Conservation (phyloP, 2,888 invertebrate genomes). For the Xiphydria camelus region DNA sequence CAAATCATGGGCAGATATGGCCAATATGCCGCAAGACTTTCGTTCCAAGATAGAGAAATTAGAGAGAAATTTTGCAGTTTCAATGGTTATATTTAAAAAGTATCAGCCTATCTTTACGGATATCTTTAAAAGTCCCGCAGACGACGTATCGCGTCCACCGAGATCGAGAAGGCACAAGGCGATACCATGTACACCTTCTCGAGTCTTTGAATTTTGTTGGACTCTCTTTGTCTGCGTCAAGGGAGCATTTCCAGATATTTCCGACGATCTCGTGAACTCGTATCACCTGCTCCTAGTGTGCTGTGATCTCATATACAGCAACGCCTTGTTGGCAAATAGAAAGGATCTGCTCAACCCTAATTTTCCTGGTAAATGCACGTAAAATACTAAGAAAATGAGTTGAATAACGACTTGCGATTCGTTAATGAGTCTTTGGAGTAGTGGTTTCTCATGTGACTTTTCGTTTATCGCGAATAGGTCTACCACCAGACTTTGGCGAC, state of each 20-base stretch:
- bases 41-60: conserved; percentile 80
- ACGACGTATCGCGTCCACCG: conserved; percentile 62
- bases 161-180: conserved; percentile 70
- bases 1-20: conserved; percentile 95
- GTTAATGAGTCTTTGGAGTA: no score
- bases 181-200: conserved; percentile 77
- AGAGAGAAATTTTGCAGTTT: conserved; percentile 90
- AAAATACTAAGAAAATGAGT: no score
- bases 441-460: conserved; percentile 3
- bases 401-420: no score
- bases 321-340: conserved; percentile 78
- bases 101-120: conserved; percentile 86
- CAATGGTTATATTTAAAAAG: conserved; percentile 90
- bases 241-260: conserved; percentile 82
- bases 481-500: conserved; percentile 72
- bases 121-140: conserved; percentile 76
- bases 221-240: conserved; percentile 88
- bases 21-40: conserved; percentile 81
- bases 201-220: conserved; percentile 93
- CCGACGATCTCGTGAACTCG: conserved; percentile 92
- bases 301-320: conserved; percentile 87
- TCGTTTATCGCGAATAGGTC: conserved; percentile 60
- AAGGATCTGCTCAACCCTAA: conserved; percentile 83
- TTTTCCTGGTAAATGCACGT: conserved; percentile 68
- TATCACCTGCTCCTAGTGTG: conserved; percentile 90